These are phyloP conservation scores for Lucifuga dentata DNA, from an alignment of 2,113 vertebrate genomes.

Conservation along the genomic window DNA sequence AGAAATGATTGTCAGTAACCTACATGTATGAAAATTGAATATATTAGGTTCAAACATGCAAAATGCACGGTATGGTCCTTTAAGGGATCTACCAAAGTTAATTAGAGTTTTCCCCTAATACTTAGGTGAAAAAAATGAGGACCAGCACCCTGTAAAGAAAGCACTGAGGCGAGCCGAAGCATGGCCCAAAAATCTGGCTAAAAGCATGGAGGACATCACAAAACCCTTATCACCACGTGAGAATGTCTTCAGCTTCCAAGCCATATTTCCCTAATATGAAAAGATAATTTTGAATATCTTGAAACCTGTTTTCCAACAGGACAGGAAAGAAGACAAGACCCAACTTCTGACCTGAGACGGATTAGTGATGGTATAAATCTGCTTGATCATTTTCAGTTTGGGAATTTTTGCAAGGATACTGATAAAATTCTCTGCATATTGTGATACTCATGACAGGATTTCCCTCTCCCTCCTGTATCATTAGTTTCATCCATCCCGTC, in stretches of 20 bases:
- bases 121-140: constrained; percentile 68
- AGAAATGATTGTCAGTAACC: no score
- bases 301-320: constrained; percentile 36
- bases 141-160: constrained; percentile 84
- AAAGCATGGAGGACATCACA: constrained; percentile 94
- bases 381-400: neutral
- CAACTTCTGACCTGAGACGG: constrained; percentile 78
- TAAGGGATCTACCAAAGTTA: no score
- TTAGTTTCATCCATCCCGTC: constrained; percentile 62
- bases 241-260: constrained; percentile 58
- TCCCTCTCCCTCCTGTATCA: constrained; percentile 5
- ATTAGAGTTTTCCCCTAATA: neutral
- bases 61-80: no score
- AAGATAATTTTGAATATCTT: neutral
- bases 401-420: neutral
- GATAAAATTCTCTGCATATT: no score
- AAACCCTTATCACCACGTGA: constrained; percentile 87
- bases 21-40: no score
- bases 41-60: no score
- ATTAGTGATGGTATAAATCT: constrained; percentile 88
- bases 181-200: constrained; percentile 87
- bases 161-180: constrained; percentile 87
- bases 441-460: no score
- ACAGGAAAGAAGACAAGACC: constrained; percentile 57
- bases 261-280: neutral